Evolutionary conservation across 1,140 invertebrate species (phyloP).

Genomic region (Drosophila bipectinata): DNA sequence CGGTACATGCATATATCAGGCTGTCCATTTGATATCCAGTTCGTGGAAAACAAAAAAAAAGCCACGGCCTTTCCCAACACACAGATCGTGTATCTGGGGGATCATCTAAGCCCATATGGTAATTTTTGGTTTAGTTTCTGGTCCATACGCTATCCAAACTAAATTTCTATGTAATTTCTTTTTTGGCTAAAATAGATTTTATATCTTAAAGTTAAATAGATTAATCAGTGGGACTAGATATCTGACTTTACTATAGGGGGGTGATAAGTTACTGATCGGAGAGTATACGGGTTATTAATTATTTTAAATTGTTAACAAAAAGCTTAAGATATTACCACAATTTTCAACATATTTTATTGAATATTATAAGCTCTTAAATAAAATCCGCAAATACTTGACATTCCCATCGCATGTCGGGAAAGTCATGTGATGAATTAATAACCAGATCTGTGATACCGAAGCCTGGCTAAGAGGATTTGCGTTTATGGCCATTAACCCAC

Average conservation of each 20-base stretch:
- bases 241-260: too few species aligned
- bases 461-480: constrained; percentile 49
- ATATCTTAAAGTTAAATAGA: not conserved
- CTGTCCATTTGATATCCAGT: constrained; percentile 44
- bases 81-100: constrained; percentile 30
- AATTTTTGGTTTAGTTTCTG: not conserved
- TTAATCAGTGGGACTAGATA: not conserved
- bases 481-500: constrained; percentile 46
- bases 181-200: not conserved
- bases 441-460: constrained; percentile 12
- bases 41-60: constrained; percentile 29
- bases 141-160: not conserved
- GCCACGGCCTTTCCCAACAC: not conserved
- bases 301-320: too few species aligned
- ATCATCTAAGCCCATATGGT: constrained; percentile 3
- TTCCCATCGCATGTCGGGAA: not conserved
- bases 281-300: too few species aligned
- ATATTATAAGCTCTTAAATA: too few species aligned
- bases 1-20: constrained; percentile 47
- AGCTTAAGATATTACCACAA: too few species aligned
- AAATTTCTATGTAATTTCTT: not conserved
- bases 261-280: too few species aligned
- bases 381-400: not conserved
- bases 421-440: constrained; percentile 40
- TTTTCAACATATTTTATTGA: too few species aligned